These are phyloP conservation scores for Pteronura brasiliensis DNA, from an alignment of 2,113 vertebrate species.

Conservation along the genomic window DNA sequence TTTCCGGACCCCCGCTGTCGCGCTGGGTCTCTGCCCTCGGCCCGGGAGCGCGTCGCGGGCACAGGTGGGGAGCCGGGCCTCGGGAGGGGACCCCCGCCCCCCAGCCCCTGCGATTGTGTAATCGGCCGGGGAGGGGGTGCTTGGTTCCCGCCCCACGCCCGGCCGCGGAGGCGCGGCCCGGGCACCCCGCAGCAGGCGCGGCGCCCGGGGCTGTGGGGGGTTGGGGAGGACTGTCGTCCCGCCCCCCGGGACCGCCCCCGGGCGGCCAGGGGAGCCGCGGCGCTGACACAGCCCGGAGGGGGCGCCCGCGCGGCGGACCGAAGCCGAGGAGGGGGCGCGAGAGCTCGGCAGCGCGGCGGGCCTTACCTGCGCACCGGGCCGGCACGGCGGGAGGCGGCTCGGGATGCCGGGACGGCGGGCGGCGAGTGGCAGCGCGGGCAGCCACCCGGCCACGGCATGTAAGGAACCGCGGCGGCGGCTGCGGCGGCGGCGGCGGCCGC, in stretches of 20 bases:
- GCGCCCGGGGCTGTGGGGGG: not conserved
- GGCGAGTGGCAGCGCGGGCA: not conserved
- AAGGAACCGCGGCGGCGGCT: not conserved
- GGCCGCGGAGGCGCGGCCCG: not conserved
- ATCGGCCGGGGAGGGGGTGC: not conserved
- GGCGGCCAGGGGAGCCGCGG: slow-evolving; percentile 16
- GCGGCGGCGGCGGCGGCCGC: slow-evolving; percentile 11
- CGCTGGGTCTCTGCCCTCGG: not conserved
- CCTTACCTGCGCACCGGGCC: slow-evolving; percentile 67
- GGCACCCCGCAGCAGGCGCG: not conserved
- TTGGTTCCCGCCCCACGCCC: not conserved
- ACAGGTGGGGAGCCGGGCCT: slow-evolving; percentile 48
- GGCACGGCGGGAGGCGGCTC: not conserved
- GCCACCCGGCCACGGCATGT: slow-evolving; percentile 33
- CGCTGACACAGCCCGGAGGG: slow-evolving; percentile 65
- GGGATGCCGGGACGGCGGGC: slow-evolving; percentile 7
- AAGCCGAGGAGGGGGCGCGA: not conserved
- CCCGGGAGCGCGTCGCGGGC: not conserved
- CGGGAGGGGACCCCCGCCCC: not conserved
- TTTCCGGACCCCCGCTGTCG: slow-evolving; percentile 21
- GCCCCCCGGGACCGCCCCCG: slow-evolving; percentile 70
- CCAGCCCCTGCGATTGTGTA: slow-evolving; percentile 3
- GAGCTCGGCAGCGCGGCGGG: slow-evolving; percentile 29
- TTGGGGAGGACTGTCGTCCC: slow-evolving; percentile 46
- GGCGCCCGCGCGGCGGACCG: slow-evolving; percentile 49